A percentile compares a stretch with the other conserved stretches of the same genome.
Conservation (phyloP, 2,888 invertebrate genomes). For the Synergus japonicus region DNA sequence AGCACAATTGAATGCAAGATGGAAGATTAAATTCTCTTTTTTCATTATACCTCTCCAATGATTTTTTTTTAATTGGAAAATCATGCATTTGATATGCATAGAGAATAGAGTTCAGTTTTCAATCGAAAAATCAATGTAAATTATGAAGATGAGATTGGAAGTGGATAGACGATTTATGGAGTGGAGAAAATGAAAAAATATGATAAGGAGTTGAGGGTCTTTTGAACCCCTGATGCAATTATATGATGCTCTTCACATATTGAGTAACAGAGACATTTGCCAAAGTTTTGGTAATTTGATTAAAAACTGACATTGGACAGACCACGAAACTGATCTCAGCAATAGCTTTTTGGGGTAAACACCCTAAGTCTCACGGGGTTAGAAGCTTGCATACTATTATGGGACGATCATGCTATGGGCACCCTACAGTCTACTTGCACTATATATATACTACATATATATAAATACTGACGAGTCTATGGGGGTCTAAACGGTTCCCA, state of each 20-base stretch:
- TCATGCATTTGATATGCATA: too few relatives aligned
- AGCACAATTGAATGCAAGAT: not conserved
- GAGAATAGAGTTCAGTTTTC: not conserved
- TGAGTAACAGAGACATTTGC: conserved; percentile 2
- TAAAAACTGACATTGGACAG: conserved; percentile 30
- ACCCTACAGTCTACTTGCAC: conserved; percentile 9
- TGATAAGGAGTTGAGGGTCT: not conserved
- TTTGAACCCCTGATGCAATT: not conserved
- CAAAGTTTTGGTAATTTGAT: conserved; percentile 39
- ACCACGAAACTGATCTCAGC: conserved; percentile 32
- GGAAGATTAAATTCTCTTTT: not conserved
- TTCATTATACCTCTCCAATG: too few relatives aligned
- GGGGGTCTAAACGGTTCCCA: conserved; percentile 75
- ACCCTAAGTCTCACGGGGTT: conserved; percentile 38
- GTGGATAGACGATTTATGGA: not conserved
- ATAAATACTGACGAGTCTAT: conserved; percentile 58
- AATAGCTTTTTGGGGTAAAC: conserved; percentile 3
- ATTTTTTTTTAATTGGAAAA: too few relatives aligned
- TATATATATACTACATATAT: conserved; percentile 47
- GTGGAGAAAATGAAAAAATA: conserved; percentile 5
- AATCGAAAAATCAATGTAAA: not conserved
- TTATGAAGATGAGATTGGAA: not conserved
- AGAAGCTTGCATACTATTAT: conserved; percentile 39
- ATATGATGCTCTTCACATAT: not conserved
- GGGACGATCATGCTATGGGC: conserved; percentile 23